These are phyloP conservation scores for Epirrhoe alternata DNA, from an alignment of 2,888 invertebrate genomes.

Conservation along the genomic window DNA sequence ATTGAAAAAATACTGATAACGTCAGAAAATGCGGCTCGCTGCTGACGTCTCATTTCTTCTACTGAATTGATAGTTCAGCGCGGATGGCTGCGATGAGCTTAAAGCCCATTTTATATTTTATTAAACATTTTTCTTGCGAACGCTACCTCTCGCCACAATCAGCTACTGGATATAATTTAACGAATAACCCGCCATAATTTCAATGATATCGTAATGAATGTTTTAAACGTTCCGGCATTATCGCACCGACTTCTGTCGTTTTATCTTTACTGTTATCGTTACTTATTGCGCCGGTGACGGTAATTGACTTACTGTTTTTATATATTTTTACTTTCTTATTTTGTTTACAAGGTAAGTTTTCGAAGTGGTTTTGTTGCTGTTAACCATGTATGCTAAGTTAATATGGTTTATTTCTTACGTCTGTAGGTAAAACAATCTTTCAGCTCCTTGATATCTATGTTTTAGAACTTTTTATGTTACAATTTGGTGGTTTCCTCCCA, in stretches of 20 bases:
- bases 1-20: too few species aligned
- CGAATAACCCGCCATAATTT: conserved; percentile 61
- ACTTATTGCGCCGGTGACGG: conserved; percentile 24
- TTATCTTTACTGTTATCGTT: conserved; percentile 26
- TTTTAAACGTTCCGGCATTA: conserved; percentile 54
- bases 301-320: conserved; percentile 10
- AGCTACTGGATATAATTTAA: conserved; percentile 61
- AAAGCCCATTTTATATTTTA: background rate
- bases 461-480: too few species aligned
- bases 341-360: background rate
- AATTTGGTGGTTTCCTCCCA: too few species aligned
- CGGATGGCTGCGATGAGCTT: too few species aligned
- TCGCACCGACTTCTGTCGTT: conserved; percentile 39
- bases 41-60: too few species aligned
- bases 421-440: too few species aligned
- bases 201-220: conserved; percentile 59
- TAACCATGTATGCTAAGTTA: too few species aligned
- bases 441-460: too few species aligned
- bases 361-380: background rate
- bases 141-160: conserved; percentile 48
- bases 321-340: background rate
- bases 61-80: too few species aligned
- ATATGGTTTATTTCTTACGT: too few species aligned
- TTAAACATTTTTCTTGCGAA: conserved; percentile 15
- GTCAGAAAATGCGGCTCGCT: too few species aligned